These are phyloP conservation scores for Dugesia japonica DNA, from an alignment of 2,888 invertebrate genomes.

Conservation along the genomic window DNA sequence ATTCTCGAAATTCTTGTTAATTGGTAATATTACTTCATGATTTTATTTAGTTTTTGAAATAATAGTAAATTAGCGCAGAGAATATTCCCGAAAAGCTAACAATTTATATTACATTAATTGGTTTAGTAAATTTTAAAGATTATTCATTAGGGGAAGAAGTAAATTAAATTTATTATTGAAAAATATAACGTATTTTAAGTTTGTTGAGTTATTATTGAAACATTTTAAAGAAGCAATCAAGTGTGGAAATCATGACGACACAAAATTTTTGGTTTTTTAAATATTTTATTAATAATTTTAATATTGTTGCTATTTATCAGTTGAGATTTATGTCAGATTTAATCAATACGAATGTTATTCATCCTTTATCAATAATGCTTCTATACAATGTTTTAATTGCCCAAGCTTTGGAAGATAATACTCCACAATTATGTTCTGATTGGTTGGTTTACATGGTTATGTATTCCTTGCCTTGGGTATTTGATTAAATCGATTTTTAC, in stretches of 20 bases:
- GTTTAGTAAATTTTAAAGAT: neutral
- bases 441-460: neutral
- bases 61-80: conserved; percentile 7
- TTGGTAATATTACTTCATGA: neutral
- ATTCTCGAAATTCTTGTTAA: neutral
- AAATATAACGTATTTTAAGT: neutral
- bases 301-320: neutral
- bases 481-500: neutral
- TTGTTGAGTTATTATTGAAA: neutral
- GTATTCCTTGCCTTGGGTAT: neutral
- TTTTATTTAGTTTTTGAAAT: too few species aligned
- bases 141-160: neutral
- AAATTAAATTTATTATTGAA: neutral
- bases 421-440: neutral
- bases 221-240: neutral
- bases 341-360: neutral
- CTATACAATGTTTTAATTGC: neutral
- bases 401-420: neutral
- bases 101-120: neutral
- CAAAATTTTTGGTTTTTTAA: neutral
- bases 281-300: too few species aligned
- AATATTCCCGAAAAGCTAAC: neutral
- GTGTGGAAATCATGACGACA: neutral
- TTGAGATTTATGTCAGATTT: neutral
- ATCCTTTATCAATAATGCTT: neutral